Evolutionary conservation across 2,888 invertebrate species (phyloP).

Genomic region (Chloromyia formosa): DNA sequence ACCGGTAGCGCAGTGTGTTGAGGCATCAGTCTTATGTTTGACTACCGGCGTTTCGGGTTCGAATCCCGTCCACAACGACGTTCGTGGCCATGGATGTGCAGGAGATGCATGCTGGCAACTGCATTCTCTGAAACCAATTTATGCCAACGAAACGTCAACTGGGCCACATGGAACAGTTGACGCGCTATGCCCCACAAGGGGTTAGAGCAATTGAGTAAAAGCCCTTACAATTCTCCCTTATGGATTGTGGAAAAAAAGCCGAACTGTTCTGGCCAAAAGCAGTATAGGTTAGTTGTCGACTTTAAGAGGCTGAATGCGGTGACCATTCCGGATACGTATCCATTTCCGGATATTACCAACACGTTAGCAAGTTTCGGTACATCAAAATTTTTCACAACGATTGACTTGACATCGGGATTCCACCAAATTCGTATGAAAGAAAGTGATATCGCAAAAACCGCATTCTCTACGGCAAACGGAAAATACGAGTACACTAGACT

Average conservation of each 20-base stretch:
- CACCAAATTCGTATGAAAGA: constrained; percentile 51
- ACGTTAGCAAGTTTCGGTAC: not conserved
- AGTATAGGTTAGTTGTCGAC: constrained; percentile 12
- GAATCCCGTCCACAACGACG: too few species aligned
- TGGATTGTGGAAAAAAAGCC: constrained; percentile 50
- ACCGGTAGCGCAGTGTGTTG: too few species aligned
- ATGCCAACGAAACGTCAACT: too few species aligned
- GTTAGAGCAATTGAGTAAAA: constrained; percentile 53
- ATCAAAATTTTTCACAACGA: not conserved
- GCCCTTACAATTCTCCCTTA: constrained; percentile 53
- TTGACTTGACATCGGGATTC: constrained; percentile 45
- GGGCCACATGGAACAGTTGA: too few species aligned
- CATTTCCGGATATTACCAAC: constrained; percentile 31
- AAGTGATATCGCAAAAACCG: constrained; percentile 49
- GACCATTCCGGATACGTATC: constrained; percentile 47
- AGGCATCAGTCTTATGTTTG: too few species aligned
- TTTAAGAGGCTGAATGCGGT: constrained; percentile 47
- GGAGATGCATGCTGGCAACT: too few species aligned
- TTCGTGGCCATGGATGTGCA: too few species aligned
- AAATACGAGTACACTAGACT: constrained; percentile 41
- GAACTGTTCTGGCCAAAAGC: constrained; percentile 51
- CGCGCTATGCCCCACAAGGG: too few species aligned
- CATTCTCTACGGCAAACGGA: too few species aligned
- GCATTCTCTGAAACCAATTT: too few species aligned
- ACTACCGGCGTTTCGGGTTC: too few species aligned